These are phyloP conservation scores for Boulengeromyrus knoepffleri DNA, from an alignment of 2,113 vertebrate species.

Conservation along the genomic window DNA sequence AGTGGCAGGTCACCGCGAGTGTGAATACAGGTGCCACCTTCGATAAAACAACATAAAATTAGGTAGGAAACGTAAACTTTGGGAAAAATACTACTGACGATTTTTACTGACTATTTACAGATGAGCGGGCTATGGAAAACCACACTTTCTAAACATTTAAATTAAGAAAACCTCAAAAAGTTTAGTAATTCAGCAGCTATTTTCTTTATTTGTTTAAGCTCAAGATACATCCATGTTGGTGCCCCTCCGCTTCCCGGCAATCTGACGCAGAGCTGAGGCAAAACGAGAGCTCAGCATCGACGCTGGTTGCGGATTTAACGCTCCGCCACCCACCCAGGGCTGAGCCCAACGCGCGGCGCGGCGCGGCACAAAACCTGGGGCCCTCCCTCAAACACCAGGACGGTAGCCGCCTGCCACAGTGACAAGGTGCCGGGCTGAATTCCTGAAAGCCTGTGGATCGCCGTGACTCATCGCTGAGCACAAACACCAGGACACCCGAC, in stretches of 20 bases:
- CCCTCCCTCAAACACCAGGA: neutral
- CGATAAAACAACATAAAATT: neutral
- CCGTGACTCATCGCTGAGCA: conserved; percentile 64
- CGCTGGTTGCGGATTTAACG: neutral
- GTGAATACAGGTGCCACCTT: neutral
- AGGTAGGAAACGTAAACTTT: neutral
- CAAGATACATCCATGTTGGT: neutral
- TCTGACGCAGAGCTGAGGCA: neutral
- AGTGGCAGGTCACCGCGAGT: neutral
- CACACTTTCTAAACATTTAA: neutral
- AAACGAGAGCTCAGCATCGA: neutral
- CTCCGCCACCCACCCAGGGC: neutral
- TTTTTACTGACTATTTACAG: neutral
- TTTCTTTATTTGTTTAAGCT: neutral
- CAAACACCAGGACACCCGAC: conserved; percentile 35
- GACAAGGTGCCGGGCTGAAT: conserved; percentile 42
- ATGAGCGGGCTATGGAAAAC: neutral
- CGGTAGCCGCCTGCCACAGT: conserved; percentile 40
- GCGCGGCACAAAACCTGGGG: neutral
- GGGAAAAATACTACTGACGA: neutral
- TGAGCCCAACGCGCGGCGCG: neutral
- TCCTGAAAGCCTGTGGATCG: conserved; percentile 67
- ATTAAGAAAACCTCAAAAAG: neutral
- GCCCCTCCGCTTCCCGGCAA: neutral
- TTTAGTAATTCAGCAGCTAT: neutral